Conservation (phyloP, 2,797 vertebrate genomes). For the Aythya fuligula region DNA sequence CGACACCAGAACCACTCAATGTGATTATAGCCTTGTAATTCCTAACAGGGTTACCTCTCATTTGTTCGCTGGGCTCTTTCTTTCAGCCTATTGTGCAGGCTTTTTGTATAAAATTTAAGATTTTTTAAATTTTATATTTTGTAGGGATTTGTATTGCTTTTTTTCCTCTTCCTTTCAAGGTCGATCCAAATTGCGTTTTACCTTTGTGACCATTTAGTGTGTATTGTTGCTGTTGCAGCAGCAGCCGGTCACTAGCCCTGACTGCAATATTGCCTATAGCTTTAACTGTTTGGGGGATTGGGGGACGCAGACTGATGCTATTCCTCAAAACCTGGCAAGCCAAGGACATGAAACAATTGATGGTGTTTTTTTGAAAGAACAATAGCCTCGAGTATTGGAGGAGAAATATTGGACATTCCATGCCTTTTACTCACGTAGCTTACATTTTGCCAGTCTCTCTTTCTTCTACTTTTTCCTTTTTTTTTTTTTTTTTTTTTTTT, state of each 20-base stretch:
- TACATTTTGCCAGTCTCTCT: conserved; percentile 59
- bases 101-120: background rate
- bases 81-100: background rate
- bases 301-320: conserved; percentile 19
- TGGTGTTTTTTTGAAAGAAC: conserved; percentile 68
- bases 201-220: conserved; percentile 81
- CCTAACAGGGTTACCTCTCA: conserved; percentile 21
- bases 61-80: conserved; percentile 27
- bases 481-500: background rate
- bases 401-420: conserved; percentile 75
- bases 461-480: conserved; percentile 29
- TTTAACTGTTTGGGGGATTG: conserved; percentile 76
- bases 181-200: conserved; percentile 88
- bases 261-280: conserved; percentile 63
- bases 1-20: conserved; percentile 55
- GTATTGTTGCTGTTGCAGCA: conserved; percentile 71
- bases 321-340: conserved; percentile 75
- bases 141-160: background rate
- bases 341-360: conserved; percentile 73
- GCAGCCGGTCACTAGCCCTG: conserved; percentile 47
- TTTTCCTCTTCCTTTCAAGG: conserved; percentile 82
- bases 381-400: conserved; percentile 69
- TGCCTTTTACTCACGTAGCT: conserved; percentile 73
- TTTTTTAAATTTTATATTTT: background rate
- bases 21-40: conserved; percentile 58